Conservation (phyloP, 2,113 vertebrate genomes). For the Solea senegalensis region DNA sequence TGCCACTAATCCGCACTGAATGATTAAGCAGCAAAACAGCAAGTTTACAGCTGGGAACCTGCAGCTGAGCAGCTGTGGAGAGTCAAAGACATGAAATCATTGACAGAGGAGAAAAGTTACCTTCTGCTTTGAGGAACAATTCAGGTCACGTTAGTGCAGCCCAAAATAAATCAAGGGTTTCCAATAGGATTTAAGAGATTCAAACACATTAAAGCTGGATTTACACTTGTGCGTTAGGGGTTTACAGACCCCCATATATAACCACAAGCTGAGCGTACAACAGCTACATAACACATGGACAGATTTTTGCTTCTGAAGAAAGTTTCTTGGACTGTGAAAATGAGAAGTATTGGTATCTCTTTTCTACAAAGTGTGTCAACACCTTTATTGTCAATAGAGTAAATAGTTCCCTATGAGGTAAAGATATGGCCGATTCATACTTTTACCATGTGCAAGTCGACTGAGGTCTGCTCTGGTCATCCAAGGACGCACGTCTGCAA, state of each 20-base stretch:
- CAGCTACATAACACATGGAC: neutral
- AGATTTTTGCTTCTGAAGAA: too few species aligned
- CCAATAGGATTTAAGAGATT: constrained; percentile 34
- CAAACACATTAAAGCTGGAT: constrained; percentile 24
- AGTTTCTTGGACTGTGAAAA: too few species aligned
- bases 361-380: too few species aligned
- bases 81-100: constrained; percentile 13
- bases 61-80: constrained; percentile 6
- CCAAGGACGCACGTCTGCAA: too few species aligned
- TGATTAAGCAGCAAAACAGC: constrained; percentile 61
- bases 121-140: constrained; percentile 7
- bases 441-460: too few species aligned
- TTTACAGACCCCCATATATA: neutral
- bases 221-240: neutral
- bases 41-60: constrained; percentile 50
- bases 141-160: constrained; percentile 20
- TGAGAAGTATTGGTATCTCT: too few species aligned
- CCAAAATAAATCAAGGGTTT: constrained; percentile 36
- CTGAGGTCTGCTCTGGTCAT: too few species aligned
- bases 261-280: neutral
- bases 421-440: too few species aligned
- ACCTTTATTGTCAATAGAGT: too few species aligned
- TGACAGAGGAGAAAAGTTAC: neutral
- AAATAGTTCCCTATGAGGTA: too few species aligned
- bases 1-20: constrained; percentile 69